Percentiles rank a stretch among this genome's conserved stretches.
Evolutionary conservation across 2,113 vertebrate species (phyloP).

Genomic region (Todiramphus chloris): DNA sequence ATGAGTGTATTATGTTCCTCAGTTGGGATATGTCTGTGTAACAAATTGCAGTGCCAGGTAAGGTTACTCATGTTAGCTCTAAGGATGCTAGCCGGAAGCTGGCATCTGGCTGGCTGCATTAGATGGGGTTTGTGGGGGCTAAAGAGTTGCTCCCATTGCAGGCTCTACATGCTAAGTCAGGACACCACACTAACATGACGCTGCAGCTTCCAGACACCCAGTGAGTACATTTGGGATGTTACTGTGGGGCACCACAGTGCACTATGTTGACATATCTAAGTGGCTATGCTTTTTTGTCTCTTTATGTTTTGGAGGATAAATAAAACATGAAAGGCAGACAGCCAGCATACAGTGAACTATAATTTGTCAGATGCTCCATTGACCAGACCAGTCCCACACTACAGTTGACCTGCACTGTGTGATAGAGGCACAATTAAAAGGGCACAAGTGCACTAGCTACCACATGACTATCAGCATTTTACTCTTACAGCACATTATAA

Average conservation of each 20-base stretch:
- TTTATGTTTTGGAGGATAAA: not conserved
- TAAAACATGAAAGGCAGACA: not conserved
- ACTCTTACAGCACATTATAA: not conserved
- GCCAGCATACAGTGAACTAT: not conserved
- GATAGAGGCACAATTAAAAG: not conserved
- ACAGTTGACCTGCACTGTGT: not conserved
- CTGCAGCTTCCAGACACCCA: not conserved
- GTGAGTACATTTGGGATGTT: not conserved
- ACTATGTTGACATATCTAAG: accelerated
- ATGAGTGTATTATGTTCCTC: not conserved
- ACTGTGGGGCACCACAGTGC: not conserved
- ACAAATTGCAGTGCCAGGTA: not conserved
- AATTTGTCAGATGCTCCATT: accelerated
- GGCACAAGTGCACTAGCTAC: not conserved
- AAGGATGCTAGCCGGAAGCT: not conserved
- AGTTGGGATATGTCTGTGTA: not conserved
- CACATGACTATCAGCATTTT: not conserved
- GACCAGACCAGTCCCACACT: not conserved
- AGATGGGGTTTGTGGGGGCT: not conserved
- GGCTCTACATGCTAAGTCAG: not conserved
- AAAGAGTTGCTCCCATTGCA: not conserved
- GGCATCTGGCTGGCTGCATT: not conserved
- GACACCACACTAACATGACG: accelerated
- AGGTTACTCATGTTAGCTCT: not conserved
- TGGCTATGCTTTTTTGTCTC: not conserved